phyloP scores from a whole-genome alignment of 2,797 vertebrate species.

The Notamacropus eugenii region DNA sequence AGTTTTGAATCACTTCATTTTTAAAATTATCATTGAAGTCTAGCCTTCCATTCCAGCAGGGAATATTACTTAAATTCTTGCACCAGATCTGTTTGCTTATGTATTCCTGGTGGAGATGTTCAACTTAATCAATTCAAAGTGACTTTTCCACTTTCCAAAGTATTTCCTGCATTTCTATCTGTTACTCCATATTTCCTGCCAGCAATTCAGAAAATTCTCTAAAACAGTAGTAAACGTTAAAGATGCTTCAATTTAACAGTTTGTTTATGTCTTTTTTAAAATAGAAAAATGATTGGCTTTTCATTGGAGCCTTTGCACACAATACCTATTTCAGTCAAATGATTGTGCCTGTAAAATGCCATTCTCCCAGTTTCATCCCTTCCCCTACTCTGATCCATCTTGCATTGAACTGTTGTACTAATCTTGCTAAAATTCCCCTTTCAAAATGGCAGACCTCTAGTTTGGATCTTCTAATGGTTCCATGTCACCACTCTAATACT shows the following conservation, averaged over 20 bases:
- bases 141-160: conserved; percentile 37
- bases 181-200: conserved; percentile 55
- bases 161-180: conserved; percentile 65
- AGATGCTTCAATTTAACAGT: conserved; percentile 46
- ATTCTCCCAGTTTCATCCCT: background rate
- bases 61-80: conserved; percentile 32
- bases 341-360: background rate
- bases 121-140: conserved; percentile 40
- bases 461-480: background rate
- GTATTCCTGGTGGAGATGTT: conserved; percentile 44
- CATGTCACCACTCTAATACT: background rate
- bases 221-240: background rate
- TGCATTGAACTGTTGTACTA: background rate
- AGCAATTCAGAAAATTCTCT: conserved; percentile 64
- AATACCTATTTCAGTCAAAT: background rate
- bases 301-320: background rate
- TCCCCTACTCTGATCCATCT: background rate
- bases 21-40: conserved; percentile 67
- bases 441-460: background rate
- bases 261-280: conserved; percentile 20
- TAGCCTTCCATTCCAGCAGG: conserved; percentile 37
- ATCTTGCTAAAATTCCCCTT: background rate
- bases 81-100: background rate
- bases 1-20: conserved; percentile 58
- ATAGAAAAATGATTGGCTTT: conserved; percentile 5